Conservation (phyloP, 2,113 vertebrate species). For the Seriola quinqueradiata region DNA sequence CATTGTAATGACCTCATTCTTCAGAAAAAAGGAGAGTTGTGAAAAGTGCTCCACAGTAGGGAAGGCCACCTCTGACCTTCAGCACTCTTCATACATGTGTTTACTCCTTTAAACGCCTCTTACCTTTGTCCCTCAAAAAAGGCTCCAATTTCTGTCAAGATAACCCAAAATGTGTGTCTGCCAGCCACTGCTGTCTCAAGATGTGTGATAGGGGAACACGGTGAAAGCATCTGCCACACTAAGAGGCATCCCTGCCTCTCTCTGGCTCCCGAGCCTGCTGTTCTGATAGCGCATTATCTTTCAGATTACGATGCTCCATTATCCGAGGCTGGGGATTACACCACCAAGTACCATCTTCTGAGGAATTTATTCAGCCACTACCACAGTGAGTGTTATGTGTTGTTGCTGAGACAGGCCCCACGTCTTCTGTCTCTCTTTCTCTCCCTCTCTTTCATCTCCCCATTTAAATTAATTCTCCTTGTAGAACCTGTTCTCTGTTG, state of each 20-base stretch:
- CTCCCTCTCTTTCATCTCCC: conserved; percentile 50
- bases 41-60: conserved; percentile 1
- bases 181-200: conserved; percentile 57
- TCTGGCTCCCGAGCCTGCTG: conserved; percentile 58
- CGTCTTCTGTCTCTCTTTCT: conserved; percentile 41
- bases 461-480: conserved; percentile 65
- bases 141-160: conserved; percentile 64
- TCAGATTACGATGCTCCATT: conserved; percentile 94
- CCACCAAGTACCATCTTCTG: conserved; percentile 90
- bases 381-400: conserved; percentile 82
- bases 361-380: conserved; percentile 86
- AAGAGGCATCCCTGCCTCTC: conserved; percentile 56
- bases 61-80: conserved; percentile 57
- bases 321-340: conserved; percentile 94
- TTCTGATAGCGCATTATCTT: conserved; percentile 82
- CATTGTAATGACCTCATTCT: conserved; percentile 54
- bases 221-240: conserved; percentile 62
- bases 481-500: conserved; percentile 59
- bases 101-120: conserved; percentile 39
- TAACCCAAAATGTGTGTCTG: conserved; percentile 65
- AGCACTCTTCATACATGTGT: conserved; percentile 28
- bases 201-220: conserved; percentile 68
- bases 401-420: conserved; percentile 22
- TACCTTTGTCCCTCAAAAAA: conserved; percentile 39
- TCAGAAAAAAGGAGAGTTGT: conserved; percentile 27